Evolutionary conservation across 92 coral and sea anemone species (phyloP).

Genomic region (Paramuricea clavata): DNA sequence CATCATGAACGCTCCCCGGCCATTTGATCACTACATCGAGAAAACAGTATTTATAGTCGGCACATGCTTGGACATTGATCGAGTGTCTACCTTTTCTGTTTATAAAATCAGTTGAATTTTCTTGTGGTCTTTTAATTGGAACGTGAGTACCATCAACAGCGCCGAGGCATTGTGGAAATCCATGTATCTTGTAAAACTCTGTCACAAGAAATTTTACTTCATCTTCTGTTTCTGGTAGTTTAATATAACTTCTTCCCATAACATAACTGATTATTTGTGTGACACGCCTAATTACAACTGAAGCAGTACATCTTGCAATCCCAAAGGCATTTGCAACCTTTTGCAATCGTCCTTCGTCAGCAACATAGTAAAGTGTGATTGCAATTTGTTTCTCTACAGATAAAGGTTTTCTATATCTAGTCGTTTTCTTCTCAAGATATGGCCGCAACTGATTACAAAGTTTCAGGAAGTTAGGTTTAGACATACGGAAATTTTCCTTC

Average conservation of each 20-base stretch:
- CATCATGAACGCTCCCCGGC: too few species aligned
- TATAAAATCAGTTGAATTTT: too few species aligned
- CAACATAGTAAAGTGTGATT: slow-evolving; percentile 61
- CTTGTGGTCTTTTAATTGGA: too few species aligned
- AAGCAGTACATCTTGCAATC: slow-evolving; percentile 3
- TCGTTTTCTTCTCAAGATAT: slow-evolving; percentile 32
- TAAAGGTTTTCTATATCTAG: slow-evolving; percentile 52
- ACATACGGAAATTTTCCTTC: slow-evolving; percentile 54
- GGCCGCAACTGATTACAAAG: slow-evolving; percentile 33
- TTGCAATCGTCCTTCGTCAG: slow-evolving; percentile 64
- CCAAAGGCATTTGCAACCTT: slow-evolving; percentile 73
- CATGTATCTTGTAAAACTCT: too few species aligned
- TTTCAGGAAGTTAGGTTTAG: slow-evolving; percentile 20
- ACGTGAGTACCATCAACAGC: too few species aligned
- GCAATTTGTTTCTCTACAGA: slow-evolving; percentile 62
- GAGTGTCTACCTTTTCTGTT: too few species aligned
- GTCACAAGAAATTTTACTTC: too few species aligned
- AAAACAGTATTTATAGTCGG: too few species aligned
- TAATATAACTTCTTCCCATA: not conserved
- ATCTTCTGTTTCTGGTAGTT: too few species aligned
- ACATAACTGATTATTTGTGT: not conserved
- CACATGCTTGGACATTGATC: too few species aligned
- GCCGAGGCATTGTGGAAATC: too few species aligned
- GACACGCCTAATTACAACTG: not conserved
- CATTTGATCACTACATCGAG: too few species aligned